Evolutionary conservation across 2,888 invertebrate genomes (phyloP).

Genomic region (Punctoribates punctum): DNA sequence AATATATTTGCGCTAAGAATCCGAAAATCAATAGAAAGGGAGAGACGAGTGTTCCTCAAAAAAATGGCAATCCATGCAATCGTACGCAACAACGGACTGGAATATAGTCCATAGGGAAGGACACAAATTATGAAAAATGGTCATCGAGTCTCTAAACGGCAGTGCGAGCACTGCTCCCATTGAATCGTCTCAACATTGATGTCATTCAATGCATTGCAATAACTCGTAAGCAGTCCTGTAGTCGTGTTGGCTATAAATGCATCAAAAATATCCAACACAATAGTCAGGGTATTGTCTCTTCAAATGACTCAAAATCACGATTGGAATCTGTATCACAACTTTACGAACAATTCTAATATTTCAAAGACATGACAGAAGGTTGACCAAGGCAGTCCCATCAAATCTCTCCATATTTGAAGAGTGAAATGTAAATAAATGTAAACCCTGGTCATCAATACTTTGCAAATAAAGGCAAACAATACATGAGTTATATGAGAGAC

Average conservation of each 20-base stretch:
- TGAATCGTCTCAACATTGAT: not conserved
- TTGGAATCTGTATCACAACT: too few species aligned
- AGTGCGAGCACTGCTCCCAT: not conserved
- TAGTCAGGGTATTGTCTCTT: too few species aligned
- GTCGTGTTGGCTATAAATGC: not conserved
- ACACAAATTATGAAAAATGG: slow-evolving; percentile 44
- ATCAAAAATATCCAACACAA: too few species aligned
- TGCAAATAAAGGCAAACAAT: not conserved
- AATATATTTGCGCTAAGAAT: not conserved
- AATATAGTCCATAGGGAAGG: slow-evolving; percentile 37
- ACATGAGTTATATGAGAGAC: not conserved
- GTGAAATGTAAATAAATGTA: too few species aligned
- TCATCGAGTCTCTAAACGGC: slow-evolving; percentile 31
- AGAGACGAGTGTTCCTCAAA: not conserved
- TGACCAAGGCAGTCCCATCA: too few species aligned
- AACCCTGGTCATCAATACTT: too few species aligned
- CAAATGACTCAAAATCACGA: too few species aligned
- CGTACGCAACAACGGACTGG: slow-evolving; percentile 22
- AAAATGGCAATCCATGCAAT: slow-evolving; percentile 26
- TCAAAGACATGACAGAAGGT: too few species aligned
- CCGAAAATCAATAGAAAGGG: not conserved
- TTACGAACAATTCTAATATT: too few species aligned
- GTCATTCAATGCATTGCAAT: slow-evolving; percentile 16
- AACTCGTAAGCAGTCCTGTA: slow-evolving; percentile 6
- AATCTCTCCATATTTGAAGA: too few species aligned